Percentiles rank a stretch among this genome's conserved stretches.
phyloP scores from a whole-genome alignment of 1,140 invertebrate genomes.

The Drosophila parvula region DNA sequence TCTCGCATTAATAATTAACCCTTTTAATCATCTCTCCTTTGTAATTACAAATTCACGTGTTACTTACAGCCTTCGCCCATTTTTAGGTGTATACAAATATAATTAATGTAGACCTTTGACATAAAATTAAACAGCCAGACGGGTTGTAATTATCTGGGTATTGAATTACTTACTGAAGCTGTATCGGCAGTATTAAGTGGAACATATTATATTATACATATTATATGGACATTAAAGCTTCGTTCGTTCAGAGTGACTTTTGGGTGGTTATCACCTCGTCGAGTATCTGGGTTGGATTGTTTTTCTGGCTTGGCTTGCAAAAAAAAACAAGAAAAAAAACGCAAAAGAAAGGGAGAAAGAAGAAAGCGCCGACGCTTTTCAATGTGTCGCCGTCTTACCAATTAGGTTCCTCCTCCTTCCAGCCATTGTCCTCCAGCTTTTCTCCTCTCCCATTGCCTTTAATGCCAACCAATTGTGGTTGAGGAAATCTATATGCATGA shows the following conservation, averaged over 20 bases:
- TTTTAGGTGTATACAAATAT: constrained; percentile 10
- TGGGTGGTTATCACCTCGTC: constrained; percentile 1
- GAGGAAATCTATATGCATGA: constrained; percentile 50
- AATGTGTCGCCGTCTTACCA: constrained; percentile 50
- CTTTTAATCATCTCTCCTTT: constrained; percentile 1
- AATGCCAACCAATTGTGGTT: constrained; percentile 34
- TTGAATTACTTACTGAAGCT: constrained; percentile 16
- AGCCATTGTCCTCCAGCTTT: background rate
- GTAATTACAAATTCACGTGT: constrained; percentile 12
- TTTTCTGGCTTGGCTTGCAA: constrained; percentile 27
- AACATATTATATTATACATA: background rate
- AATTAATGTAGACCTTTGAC: constrained; percentile 28
- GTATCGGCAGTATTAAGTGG: background rate
- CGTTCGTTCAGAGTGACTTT: constrained; percentile 5
- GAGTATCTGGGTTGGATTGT: constrained; percentile 14
- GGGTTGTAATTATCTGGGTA: constrained; percentile 1
- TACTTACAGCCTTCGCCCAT: constrained; percentile 5
- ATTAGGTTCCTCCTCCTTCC: constrained; percentile 35
- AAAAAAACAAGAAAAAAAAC: constrained; percentile 15
- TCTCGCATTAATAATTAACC: background rate
- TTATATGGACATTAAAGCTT: background rate
- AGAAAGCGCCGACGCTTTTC: constrained; percentile 28
- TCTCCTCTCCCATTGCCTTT: background rate
- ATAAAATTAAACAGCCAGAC: constrained; percentile 5
- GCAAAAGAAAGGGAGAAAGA: constrained; percentile 12